Base-by-base conservation (phyloP, 2,797 vertebrate genomes). In the Melanotaenia trifasciata region DNA sequence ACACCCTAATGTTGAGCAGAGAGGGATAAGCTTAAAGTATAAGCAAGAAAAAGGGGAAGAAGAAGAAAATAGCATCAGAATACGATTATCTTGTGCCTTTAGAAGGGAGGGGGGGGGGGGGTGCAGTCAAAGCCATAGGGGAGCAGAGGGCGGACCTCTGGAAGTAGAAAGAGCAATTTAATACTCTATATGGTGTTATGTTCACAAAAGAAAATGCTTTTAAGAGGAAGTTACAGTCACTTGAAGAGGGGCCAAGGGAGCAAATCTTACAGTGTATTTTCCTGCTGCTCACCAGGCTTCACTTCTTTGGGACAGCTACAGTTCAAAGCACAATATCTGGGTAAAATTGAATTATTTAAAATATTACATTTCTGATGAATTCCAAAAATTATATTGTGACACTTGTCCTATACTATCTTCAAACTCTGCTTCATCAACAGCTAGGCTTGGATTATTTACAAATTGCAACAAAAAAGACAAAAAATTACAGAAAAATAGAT, bases 61-160 rank as follows among this genome's bases (percentile, higher is more conserved):
- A 54, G 73, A 74, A 61, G 67, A 84, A 89, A 87, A 85, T 74
- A 84, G 80, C 78, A 89, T 83, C 83, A 79, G 78, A 89, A 92
- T 90, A 73, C 80, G 90, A 91, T 94, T 93, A 90, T 84, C 81
- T 59, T 76, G 67, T 45, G 65, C 76, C 80, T 84, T 84, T 63
- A 66, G 75, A 82, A 72, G 75, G 83, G 76, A 67, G 70, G 40
- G 38, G 72, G 81, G 76, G 69, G 70, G 40, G 45, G 64, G 73
- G 79, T 63, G 45, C 58, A 59, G 70, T 72, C 28, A 14, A 66
- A 72, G 74, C 77, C 51, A 79, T 1, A 5, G 64, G 76, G 76
- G 53, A 81, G 59, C 67, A 73, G 63, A 63, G 82, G 16, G 20
- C 7, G 80, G 87, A 87, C 85, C 83, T 85, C 83, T 80, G 61